Evolutionary conservation across 1,140 invertebrate species (phyloP).

Genomic region (Caenorhabditis remanei): DNA sequence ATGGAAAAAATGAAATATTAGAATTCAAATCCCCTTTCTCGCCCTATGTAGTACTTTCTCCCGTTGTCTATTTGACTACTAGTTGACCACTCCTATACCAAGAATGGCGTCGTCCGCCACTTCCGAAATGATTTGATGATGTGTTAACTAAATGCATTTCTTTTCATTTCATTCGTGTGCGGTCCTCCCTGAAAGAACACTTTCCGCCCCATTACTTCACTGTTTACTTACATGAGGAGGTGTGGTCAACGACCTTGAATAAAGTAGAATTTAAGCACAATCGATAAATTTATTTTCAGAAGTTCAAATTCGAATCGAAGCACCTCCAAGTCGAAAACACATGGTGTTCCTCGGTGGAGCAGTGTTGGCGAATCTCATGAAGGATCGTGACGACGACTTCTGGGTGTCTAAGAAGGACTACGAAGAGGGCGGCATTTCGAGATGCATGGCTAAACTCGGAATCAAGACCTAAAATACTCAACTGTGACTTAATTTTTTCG

Average conservation of each 20-base stretch:
- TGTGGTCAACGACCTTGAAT: conserved; percentile 16
- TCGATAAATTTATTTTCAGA: conserved; percentile 82
- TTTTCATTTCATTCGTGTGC: conserved; percentile 50
- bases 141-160: conserved; percentile 57
- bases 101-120: conserved; percentile 15
- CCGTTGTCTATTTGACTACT: not conserved
- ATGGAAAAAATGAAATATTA: too few relatives aligned
- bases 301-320: conserved; percentile 99
- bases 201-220: conserved; percentile 19
- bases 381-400: conserved; percentile 90
- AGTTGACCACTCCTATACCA: conserved; percentile 31
- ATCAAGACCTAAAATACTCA: conserved; percentile 61
- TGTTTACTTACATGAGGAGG: conserved; percentile 30
- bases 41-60: not conserved
- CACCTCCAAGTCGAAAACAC: conserved; percentile 95
- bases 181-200: conserved; percentile 34
- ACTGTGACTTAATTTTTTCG: conserved; percentile 16
- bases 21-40: not conserved
- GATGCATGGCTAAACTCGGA: conserved; percentile 74
- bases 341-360: conserved; percentile 99
- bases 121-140: conserved; percentile 45
- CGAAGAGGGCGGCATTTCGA: conserved; percentile 86
- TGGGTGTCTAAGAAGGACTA: conserved; percentile 96
- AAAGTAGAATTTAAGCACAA: not conserved
- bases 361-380: conserved; percentile 96